Percentiles rank a stretch among this genome's conserved stretches.
These are phyloP conservation scores for Rhabditophanes sp. DNA, from an alignment of 2,888 invertebrate species.

Conservation along the genomic window DNA sequence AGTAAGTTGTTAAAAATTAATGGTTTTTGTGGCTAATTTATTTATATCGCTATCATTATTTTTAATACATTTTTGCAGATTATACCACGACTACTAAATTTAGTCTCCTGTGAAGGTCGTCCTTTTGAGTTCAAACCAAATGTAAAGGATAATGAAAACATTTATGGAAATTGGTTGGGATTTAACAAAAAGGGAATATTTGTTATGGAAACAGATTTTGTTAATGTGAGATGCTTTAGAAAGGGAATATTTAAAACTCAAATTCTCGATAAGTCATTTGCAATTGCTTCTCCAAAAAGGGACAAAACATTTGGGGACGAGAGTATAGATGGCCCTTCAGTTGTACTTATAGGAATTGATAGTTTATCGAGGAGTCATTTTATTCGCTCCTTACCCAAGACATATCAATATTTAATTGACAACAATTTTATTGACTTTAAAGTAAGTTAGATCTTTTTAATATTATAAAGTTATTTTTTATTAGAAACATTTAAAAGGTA, in stretches of 20 bases:
- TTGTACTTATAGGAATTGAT: conserved; percentile 46
- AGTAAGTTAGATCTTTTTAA: no score
- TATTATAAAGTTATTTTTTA: no score
- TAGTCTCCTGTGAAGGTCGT: conserved; percentile 11
- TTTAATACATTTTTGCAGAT: conserved; percentile 9
- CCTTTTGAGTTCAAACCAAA: conserved; percentile 14
- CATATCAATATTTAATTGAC: conserved; percentile 13
- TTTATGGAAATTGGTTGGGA: conserved; percentile 10
- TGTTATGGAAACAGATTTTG: no score
- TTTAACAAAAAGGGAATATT: conserved; percentile 7
- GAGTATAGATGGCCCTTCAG: conserved; percentile 16
- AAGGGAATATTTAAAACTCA: conserved; percentile 8
- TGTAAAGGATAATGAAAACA: conserved; percentile 15
- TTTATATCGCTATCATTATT: background rate
- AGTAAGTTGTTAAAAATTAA: no score
- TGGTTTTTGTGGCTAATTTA: conserved; percentile 6
- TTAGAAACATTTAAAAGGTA: no score
- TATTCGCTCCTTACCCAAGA: conserved; percentile 36
- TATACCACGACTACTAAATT: conserved; percentile 3
- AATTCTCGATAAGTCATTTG: conserved; percentile 1
- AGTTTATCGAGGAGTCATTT: conserved; percentile 45
- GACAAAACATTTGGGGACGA: conserved; percentile 7
- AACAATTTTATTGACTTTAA: conserved; percentile 24
- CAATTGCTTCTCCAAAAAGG: background rate
- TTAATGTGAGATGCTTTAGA: conserved; percentile 12